phyloP scores from a whole-genome alignment of 2,797 vertebrate genomes.

The Molossus alvarezi region DNA sequence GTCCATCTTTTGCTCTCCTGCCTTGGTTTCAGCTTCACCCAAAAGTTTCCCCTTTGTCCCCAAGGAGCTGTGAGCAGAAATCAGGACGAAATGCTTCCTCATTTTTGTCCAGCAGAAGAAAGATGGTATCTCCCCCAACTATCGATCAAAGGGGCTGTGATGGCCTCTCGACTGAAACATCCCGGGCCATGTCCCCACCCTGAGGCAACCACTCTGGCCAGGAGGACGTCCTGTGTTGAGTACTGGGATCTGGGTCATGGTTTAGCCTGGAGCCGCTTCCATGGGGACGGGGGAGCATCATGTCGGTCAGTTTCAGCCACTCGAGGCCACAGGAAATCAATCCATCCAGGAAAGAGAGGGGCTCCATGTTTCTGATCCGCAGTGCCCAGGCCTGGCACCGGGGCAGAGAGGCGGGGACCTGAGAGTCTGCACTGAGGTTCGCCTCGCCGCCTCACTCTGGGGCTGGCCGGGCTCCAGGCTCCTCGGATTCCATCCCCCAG shows the following conservation, averaged over 20 bases:
- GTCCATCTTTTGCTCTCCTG: neutral
- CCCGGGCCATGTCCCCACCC: no score
- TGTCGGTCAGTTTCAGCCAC: neutral
- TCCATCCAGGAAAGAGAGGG: fast-evolving
- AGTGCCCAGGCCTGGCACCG: neutral
- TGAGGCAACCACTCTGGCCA: neutral
- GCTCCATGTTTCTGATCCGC: fast-evolving
- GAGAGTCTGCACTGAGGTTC: fast-evolving
- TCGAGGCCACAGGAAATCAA: neutral
- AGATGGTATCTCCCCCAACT: neutral
- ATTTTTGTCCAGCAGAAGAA: neutral
- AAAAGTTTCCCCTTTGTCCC: neutral
- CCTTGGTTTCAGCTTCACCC: neutral
- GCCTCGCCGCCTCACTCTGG: neutral
- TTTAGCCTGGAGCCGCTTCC: neutral
- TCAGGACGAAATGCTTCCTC: neutral
- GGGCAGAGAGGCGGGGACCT: fast-evolving
- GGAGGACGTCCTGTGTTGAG: neutral
- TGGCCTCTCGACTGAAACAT: neutral
- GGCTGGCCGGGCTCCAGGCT: neutral
- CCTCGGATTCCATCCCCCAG: neutral
- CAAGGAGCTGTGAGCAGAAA: neutral
- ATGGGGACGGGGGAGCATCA: fast-evolving
- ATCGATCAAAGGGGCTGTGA: neutral
- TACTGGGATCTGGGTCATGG: neutral